Evolutionary conservation across 2,888 invertebrate genomes (phyloP).

Genomic region (Stenodema calcarata): DNA sequence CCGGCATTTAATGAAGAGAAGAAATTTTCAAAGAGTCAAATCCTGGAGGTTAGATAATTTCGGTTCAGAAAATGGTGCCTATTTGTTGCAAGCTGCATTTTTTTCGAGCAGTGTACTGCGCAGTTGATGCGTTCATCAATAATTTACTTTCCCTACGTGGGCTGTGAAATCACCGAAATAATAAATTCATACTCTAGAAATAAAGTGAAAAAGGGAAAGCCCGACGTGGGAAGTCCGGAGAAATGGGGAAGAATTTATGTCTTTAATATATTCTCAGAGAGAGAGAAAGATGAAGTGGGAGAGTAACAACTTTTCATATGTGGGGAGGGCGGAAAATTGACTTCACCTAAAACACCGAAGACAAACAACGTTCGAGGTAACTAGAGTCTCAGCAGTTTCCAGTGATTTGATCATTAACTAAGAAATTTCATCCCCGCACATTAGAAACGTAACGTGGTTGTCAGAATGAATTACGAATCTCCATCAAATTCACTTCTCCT

Average conservation of each 20-base stretch:
- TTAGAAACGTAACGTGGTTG: not conserved
- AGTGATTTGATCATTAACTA: not conserved
- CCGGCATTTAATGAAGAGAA: too few relatives aligned
- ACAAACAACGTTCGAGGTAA: not conserved
- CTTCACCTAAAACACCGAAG: not conserved
- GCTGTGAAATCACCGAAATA: not conserved
- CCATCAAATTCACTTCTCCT: not conserved
- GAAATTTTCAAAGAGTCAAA: too few relatives aligned
- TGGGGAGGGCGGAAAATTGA: not conserved
- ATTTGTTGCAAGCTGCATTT: too few relatives aligned
- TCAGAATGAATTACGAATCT: not conserved
- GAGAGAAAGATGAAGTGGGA: not conserved
- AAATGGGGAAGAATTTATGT: not conserved
- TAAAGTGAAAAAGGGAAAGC: not conserved
- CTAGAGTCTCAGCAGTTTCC: not conserved
- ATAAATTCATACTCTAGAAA: not conserved
- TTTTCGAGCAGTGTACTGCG: too few relatives aligned
- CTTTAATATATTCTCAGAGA: constrained; percentile 30
- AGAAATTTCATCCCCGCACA: not conserved
- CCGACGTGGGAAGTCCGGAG: not conserved
- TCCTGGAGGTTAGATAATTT: too few relatives aligned
- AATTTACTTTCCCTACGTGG: not conserved
- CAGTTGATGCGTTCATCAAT: too few relatives aligned
- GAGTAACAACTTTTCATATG: not conserved
- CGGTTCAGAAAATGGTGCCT: too few relatives aligned